These are phyloP conservation scores for Cyphomyrmex costatus DNA, from an alignment of 1,140 invertebrate genomes.

Conservation along the genomic window DNA sequence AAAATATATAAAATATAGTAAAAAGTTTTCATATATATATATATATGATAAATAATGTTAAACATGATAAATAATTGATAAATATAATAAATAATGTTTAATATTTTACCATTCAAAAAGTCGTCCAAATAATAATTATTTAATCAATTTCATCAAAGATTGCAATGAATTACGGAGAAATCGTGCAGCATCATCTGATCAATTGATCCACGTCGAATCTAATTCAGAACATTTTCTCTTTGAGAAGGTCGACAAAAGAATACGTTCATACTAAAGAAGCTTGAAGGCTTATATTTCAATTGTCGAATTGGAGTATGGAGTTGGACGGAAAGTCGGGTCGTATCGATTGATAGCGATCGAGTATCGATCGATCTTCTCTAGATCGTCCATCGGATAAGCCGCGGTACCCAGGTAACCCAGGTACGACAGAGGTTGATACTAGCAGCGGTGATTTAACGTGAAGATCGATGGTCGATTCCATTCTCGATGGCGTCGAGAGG, in stretches of 20 bases:
- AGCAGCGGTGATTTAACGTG: constrained; percentile 64
- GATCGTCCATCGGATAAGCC: constrained; percentile 70
- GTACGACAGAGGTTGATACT: constrained; percentile 64
- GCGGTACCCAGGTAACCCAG: constrained; percentile 42
- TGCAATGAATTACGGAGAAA: neutral
- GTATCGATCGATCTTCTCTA: constrained; percentile 74
- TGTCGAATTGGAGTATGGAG: neutral
- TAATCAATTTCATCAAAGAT: neutral
- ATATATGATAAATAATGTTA: neutral
- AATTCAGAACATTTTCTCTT: constrained; percentile 39
- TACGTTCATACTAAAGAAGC: constrained; percentile 54
- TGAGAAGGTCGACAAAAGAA: constrained; percentile 2
- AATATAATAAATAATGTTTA: too few species aligned
- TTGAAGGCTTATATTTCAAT: constrained; percentile 62
- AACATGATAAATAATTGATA: too few species aligned
- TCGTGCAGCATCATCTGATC: neutral
- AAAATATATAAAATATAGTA: neutral
- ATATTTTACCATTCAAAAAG: neutral
- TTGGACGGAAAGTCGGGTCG: constrained; percentile 50
- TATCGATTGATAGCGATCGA: constrained; percentile 71
- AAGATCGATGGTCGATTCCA: constrained; percentile 81
- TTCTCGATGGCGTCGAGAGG: constrained; percentile 76
- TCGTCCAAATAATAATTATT: neutral
- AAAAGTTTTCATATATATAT: neutral
- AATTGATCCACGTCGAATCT: constrained; percentile 44